These are phyloP conservation scores for Calephelis nemesis DNA, from an alignment of 1,140 invertebrate species.

Conservation along the genomic window DNA sequence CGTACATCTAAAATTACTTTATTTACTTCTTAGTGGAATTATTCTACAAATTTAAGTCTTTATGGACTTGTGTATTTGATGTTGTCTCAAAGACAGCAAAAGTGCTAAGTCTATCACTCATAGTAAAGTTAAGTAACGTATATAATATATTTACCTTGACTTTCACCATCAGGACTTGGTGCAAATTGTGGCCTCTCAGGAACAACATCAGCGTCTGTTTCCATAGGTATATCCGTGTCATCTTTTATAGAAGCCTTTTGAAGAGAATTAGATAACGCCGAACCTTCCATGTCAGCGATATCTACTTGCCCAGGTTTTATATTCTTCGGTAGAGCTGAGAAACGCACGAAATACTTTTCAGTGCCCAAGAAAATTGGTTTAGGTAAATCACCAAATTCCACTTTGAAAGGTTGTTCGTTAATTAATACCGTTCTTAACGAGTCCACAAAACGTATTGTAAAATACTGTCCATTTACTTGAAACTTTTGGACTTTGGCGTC, in stretches of 20 bases:
- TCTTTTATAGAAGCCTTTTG: constrained; percentile 22
- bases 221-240: constrained; percentile 37
- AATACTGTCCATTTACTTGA: constrained; percentile 85
- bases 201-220: constrained; percentile 40
- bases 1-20: no score
- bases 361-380: constrained; percentile 90
- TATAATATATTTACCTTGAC: constrained; percentile 52
- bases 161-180: constrained; percentile 59
- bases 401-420: constrained; percentile 89
- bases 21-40: no score
- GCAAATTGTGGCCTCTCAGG: constrained; percentile 39
- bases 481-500: constrained; percentile 92
- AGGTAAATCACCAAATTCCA: constrained; percentile 95
- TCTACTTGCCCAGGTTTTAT: constrained; percentile 84
- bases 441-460: constrained; percentile 90
- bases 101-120: no score
- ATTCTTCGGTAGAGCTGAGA: constrained; percentile 87
- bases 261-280: constrained; percentile 20
- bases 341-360: constrained; percentile 89
- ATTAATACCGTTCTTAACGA: constrained; percentile 87
- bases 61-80: no score
- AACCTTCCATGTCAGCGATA: constrained; percentile 84
- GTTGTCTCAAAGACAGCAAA: no score
- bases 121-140: neutral
- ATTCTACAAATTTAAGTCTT: no score